Percentiles rank a stretch among this genome's conserved stretches.
Conservation (phyloP, 2,888 invertebrate genomes). For the Zaprionus lineosus region DNA sequence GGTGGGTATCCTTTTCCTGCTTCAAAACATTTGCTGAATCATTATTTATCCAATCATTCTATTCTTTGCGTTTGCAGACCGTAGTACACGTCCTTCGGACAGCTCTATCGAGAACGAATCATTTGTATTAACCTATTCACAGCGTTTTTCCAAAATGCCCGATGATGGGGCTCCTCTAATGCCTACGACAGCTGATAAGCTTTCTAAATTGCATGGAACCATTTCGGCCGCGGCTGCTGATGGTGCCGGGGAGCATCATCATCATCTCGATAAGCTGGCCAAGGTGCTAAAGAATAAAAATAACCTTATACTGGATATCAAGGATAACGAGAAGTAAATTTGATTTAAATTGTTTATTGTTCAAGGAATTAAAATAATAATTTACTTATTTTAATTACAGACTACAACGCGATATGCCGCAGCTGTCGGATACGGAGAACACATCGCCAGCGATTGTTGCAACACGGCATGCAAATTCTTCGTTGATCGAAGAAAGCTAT, state of each 20-base stretch:
- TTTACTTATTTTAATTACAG: conserved; percentile 49
- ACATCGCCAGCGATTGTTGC: conserved; percentile 83
- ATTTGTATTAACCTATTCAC: conserved; percentile 84
- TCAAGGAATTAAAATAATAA: not conserved
- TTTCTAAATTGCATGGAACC: conserved; percentile 54
- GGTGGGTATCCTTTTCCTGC: too few relatives aligned
- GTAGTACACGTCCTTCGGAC: conserved; percentile 84
- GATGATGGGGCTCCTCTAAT: conserved; percentile 61
- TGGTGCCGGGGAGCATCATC: conserved; percentile 50
- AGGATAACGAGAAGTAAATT: conserved; percentile 82
- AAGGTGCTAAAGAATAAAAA: conserved; percentile 86
- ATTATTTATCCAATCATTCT: not conserved
- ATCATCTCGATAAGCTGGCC: conserved; percentile 67
- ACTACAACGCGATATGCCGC: conserved; percentile 79
- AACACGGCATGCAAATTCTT: conserved; percentile 78
- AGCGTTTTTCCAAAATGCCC: conserved; percentile 85
- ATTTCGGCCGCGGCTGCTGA: conserved; percentile 85
- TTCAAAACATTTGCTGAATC: too few relatives aligned
- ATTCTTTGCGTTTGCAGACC: conserved; percentile 69
- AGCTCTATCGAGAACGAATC: conserved; percentile 85
- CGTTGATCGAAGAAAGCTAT: conserved; percentile 85
- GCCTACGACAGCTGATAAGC: conserved; percentile 19
- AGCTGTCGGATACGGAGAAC: conserved; percentile 83
- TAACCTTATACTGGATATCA: conserved; percentile 78
- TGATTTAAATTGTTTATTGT: not conserved